A percentile compares a stretch with the other conserved stretches of the same genome.
These are phyloP conservation scores for Phodopus roborovskii DNA, from an alignment of 2,113 vertebrate genomes.

Conservation along the genomic window DNA sequence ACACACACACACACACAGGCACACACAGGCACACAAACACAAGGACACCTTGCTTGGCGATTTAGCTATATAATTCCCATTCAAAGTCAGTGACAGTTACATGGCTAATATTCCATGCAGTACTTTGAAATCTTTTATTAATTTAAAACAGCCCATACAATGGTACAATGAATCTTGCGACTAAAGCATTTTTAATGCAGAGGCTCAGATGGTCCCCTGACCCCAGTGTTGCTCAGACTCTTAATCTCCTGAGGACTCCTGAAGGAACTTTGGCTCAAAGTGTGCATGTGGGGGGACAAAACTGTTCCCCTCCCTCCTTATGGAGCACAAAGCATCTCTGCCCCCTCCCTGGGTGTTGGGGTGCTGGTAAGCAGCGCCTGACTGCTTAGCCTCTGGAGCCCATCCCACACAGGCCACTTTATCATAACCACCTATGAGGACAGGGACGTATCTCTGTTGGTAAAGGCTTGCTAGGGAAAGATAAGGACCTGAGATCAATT, in stretches of 20 bases:
- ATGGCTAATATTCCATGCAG: constrained; percentile 76
- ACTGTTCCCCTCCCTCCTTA: neutral
- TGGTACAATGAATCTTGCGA: neutral
- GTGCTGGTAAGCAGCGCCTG: neutral
- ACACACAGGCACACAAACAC: neutral
- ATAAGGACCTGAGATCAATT: neutral
- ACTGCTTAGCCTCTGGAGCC: fast-evolving
- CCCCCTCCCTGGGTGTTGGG: neutral
- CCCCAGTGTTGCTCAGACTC: neutral
- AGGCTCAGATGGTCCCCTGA: neutral
- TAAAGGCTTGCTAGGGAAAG: neutral
- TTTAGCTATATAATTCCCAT: constrained; percentile 81
- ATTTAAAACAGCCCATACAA: constrained; percentile 7
- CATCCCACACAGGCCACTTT: neutral
- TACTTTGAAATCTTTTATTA: constrained; percentile 60
- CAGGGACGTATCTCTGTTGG: neutral
- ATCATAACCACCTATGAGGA: fast-evolving
- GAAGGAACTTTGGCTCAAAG: neutral
- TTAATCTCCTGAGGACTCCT: neutral
- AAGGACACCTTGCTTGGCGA: constrained; percentile 73
- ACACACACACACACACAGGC: neutral
- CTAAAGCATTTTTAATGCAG: constrained; percentile 36
- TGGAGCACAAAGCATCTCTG: neutral
- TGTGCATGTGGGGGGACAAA: neutral
- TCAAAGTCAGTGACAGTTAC: constrained; percentile 81